Conservation (phyloP, 1,140 invertebrate species). For the Eupeodes corollae region DNA sequence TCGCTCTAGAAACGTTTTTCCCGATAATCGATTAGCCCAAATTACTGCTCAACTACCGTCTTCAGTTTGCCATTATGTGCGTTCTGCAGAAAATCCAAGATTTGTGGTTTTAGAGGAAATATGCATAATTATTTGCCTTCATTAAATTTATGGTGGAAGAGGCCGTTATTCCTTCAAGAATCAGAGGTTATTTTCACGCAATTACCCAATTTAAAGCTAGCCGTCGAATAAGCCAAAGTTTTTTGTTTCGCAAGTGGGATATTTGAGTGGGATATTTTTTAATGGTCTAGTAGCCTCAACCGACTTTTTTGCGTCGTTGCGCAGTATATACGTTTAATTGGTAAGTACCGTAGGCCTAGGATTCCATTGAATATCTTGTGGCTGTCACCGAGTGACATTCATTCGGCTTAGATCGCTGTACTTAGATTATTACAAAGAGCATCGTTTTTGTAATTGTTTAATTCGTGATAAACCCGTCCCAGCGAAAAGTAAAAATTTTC, state of each 20-base stretch:
- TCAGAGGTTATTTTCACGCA: background rate
- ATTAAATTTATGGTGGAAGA: constrained; percentile 5
- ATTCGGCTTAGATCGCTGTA: background rate
- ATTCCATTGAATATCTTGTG: background rate
- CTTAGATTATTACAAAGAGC: background rate
- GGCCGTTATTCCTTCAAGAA: constrained; percentile 1
- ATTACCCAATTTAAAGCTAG: background rate
- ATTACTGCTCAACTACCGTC: constrained; percentile 13
- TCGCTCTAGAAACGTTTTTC: constrained; percentile 17
- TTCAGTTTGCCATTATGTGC: constrained; percentile 18
- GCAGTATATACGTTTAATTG: background rate
- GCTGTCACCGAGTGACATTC: background rate
- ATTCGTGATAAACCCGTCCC: background rate
- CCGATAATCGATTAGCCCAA: constrained; percentile 18
- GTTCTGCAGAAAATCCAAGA: constrained; percentile 16
- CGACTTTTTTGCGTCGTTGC: background rate
- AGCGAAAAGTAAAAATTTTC: background rate
- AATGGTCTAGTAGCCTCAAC: background rate
- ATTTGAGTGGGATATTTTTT: background rate
- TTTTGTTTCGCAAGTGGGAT: background rate
- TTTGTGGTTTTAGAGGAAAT: constrained; percentile 13
- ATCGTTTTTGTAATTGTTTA: background rate
- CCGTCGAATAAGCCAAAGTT: background rate
- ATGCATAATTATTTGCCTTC: background rate
- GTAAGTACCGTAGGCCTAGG: background rate